These are phyloP conservation scores for Fringilla coelebs DNA, from an alignment of 2,797 vertebrate genomes.

Conservation along the genomic window DNA sequence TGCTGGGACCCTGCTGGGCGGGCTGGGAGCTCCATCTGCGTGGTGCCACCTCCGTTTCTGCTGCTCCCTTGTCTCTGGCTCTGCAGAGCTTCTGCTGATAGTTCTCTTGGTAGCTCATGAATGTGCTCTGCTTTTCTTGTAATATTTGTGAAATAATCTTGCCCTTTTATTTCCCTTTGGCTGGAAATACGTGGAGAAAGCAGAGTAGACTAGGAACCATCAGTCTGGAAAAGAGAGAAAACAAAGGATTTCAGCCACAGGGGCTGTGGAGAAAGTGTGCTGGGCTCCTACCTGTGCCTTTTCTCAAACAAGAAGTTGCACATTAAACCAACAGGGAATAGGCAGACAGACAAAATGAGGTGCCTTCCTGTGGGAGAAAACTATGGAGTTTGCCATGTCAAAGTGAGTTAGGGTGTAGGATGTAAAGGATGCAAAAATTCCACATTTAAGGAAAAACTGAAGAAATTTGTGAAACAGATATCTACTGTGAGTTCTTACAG, in stretches of 20 bases:
- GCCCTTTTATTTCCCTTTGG: not conserved
- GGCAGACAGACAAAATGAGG: not conserved
- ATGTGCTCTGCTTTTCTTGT: not conserved
- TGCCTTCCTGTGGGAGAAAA: not conserved
- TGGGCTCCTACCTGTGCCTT: accelerated
- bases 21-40: accelerated
- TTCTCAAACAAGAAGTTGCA: not conserved
- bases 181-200: not conserved
- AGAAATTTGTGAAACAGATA: not conserved
- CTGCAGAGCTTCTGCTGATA: accelerated
- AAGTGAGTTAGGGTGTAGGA: not conserved
- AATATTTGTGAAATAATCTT: not conserved
- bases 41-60: accelerated
- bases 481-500: not conserved
- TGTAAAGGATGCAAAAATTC: not conserved
- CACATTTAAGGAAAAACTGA: not conserved
- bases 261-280: accelerated
- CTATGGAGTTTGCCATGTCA: not conserved
- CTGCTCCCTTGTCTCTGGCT: not conserved
- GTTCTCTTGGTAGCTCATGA: not conserved
- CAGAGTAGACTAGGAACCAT: not conserved
- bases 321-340: not conserved
- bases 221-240: not conserved
- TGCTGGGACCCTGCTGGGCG: accelerated
- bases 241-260: not conserved